These are phyloP conservation scores for Epinephelus fuscoguttatus DNA, from an alignment of 2,113 vertebrate genomes.

Conservation along the genomic window DNA sequence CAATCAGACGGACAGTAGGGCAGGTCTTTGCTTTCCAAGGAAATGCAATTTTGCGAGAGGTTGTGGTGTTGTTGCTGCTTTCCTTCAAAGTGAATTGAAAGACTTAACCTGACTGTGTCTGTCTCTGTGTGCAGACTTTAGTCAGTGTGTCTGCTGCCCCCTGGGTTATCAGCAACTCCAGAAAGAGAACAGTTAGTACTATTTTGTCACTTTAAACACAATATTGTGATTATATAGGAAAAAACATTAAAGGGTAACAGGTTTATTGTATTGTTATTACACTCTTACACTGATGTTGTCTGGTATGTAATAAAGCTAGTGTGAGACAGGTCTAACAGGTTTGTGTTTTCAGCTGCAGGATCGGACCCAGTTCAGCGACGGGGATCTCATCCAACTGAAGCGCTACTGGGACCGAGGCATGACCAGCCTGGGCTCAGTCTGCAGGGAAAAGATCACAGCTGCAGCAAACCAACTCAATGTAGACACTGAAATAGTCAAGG, in stretches of 20 bases:
- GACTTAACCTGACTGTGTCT: constrained; percentile 13
- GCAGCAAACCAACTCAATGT: constrained; percentile 94
- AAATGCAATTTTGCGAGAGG: background rate
- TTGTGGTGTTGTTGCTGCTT: background rate
- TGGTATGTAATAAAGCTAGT: background rate
- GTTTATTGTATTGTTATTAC: background rate
- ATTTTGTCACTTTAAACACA: background rate
- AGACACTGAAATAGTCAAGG: constrained; percentile 99
- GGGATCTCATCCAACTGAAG: constrained; percentile 93
- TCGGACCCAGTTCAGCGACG: constrained; percentile 97
- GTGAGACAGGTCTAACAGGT: constrained; percentile 1
- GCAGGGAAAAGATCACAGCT: constrained; percentile 97
- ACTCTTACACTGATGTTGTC: background rate
- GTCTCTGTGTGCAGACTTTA: constrained; percentile 86
- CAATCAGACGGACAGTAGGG: too few species aligned
- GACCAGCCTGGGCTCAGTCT: constrained; percentile 98
- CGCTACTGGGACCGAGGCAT: constrained; percentile 99
- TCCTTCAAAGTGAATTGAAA: constrained; percentile 1
- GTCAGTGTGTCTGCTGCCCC: constrained; percentile 92
- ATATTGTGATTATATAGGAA: background rate
- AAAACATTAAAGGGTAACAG: background rate
- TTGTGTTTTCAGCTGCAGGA: constrained; percentile 92
- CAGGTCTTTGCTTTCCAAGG: too few species aligned
- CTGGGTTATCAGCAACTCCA: constrained; percentile 96
- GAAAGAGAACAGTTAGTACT: constrained; percentile 97